These are phyloP conservation scores for Isotomurus palustris DNA, from an alignment of 2,888 invertebrate species.

Conservation along the genomic window DNA sequence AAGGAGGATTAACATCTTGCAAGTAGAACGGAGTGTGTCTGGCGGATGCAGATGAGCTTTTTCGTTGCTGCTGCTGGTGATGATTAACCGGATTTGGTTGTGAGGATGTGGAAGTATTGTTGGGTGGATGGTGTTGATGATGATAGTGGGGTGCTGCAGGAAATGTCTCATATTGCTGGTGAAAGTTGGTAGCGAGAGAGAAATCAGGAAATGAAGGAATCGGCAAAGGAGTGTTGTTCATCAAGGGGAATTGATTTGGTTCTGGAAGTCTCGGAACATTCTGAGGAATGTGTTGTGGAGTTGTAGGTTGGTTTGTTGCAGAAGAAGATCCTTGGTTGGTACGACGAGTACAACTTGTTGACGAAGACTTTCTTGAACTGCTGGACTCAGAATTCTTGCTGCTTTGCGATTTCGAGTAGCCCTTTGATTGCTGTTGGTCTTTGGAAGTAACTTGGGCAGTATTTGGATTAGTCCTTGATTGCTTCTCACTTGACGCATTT, in stretches of 20 bases:
- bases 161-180: neutral
- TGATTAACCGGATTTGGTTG: neutral
- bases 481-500: no score
- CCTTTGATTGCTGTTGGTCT: no score
- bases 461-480: no score
- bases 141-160: neutral
- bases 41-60: neutral
- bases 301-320: neutral
- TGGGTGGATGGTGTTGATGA: neutral
- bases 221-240: neutral
- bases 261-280: neutral
- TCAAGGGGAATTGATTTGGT: neutral
- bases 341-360: no score
- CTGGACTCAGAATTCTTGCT: no score
- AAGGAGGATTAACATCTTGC: slow-evolving; percentile 13
- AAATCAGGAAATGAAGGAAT: neutral
- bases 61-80: neutral
- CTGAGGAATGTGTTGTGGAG: neutral
- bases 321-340: no score
- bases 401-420: no score
- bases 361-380: no score
- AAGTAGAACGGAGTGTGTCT: slow-evolving; percentile 17
- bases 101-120: slow-evolving; percentile 1
- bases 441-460: no score
- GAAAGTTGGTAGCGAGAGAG: neutral